Evolutionary conservation across 37 sponge, comb jelly and placozoan genomes (phyloP).

Genomic region (Ianthella basta): DNA sequence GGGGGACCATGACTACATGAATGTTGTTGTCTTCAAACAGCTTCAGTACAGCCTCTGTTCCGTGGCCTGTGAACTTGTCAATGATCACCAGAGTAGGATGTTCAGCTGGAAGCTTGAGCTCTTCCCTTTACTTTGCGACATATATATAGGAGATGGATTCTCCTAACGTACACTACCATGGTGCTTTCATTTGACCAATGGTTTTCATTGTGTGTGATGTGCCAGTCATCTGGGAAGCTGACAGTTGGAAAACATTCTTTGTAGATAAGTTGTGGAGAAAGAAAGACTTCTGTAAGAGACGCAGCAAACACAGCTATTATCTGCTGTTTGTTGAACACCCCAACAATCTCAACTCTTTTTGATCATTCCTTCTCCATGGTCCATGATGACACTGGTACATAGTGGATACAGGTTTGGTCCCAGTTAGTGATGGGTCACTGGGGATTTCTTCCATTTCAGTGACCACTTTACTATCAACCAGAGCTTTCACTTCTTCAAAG

Average conservation of each 20-base stretch:
- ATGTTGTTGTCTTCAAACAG: neutral
- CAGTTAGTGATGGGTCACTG: constrained; percentile 46
- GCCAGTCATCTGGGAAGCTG: constrained; percentile 54
- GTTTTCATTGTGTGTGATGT: constrained; percentile 35
- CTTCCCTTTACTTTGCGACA: too few species aligned
- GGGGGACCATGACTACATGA: too few species aligned
- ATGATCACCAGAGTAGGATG: too few species aligned
- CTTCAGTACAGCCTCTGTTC: constrained; percentile 6
- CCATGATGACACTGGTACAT: constrained; percentile 55
- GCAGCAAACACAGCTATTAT: constrained; percentile 55
- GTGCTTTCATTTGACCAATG: constrained; percentile 62
- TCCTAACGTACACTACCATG: constrained; percentile 44
- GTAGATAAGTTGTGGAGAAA: constrained; percentile 49
- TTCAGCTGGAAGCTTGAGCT: too few species aligned
- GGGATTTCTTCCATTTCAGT: constrained; percentile 68
- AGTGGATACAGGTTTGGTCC: constrained; percentile 66
- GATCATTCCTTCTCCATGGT: constrained; percentile 52
- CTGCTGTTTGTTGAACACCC: constrained; percentile 51
- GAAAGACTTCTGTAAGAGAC: constrained; percentile 42
- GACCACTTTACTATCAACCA: constrained; percentile 36
- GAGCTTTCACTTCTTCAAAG: constrained; percentile 30
- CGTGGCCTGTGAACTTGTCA: constrained; percentile 55
- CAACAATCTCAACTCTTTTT: constrained; percentile 50
- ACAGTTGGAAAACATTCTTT: constrained; percentile 45
- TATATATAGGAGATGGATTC: constrained; percentile 49